Conservation (phyloP, 1,140 invertebrate genomes). For the Drosophila mojavensis region DNA sequence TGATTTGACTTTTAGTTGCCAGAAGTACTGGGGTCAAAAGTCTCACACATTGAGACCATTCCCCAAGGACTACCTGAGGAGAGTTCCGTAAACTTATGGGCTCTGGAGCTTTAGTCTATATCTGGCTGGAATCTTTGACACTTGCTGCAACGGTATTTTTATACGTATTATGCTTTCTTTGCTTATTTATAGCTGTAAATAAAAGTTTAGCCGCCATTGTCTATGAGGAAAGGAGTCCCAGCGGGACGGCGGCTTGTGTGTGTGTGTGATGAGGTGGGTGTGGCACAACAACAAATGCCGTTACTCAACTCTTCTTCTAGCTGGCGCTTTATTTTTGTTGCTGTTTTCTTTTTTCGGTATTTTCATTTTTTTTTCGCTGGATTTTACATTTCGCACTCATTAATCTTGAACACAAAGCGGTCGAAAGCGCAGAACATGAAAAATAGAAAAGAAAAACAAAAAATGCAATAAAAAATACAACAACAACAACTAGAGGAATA, state of each 20-base stretch:
- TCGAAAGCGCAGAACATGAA: conserved; percentile 33
- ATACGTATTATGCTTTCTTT: conserved; percentile 1
- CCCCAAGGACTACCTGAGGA: background rate
- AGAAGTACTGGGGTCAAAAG: no score
- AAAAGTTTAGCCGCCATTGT: conserved; percentile 33
- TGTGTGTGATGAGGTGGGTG: background rate
- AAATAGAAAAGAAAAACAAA: conserved; percentile 3
- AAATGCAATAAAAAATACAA: conserved; percentile 18
- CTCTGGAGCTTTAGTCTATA: background rate
- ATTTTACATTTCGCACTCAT: conserved; percentile 28
- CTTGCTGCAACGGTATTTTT: conserved; percentile 1
- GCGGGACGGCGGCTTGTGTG: background rate
- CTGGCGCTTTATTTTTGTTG: background rate
- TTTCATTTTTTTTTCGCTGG: background rate
- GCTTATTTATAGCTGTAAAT: conserved; percentile 30
- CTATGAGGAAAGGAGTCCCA: conserved; percentile 7
- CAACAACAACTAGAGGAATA: conserved; percentile 4
- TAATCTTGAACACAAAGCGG: conserved; percentile 48
- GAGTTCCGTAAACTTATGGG: background rate
- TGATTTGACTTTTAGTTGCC: no score
- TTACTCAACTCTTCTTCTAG: conserved; percentile 5
- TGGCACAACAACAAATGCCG: conserved; percentile 2
- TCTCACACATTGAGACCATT: no score
- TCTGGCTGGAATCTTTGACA: background rate
- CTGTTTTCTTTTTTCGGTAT: background rate